phyloP scores from a whole-genome alignment of 2,113 vertebrate species.

The Malurus elegans region DNA sequence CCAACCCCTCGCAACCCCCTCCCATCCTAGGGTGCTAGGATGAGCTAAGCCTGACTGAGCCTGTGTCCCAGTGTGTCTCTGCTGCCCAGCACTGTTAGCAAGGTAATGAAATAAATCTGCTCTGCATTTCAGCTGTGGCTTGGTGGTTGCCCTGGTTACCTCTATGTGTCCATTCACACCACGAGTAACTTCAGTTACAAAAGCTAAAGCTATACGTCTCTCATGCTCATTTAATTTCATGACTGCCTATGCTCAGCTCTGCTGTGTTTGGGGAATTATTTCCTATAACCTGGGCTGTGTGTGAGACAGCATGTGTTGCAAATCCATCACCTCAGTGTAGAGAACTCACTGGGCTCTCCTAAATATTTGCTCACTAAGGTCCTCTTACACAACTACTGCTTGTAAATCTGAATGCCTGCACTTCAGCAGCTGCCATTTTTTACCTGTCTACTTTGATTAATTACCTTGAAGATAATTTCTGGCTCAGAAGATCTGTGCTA shows the following conservation, averaged over 20 bases:
- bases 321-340: not conserved
- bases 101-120: not conserved
- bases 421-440: not conserved
- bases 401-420: not conserved
- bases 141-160: not conserved
- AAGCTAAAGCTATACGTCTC: not conserved
- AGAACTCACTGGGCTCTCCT: not conserved
- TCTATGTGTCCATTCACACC: not conserved
- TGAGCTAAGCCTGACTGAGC: not conserved
- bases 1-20: rapidly evolving
- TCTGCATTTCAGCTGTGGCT: not conserved
- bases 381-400: not conserved
- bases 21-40: rapidly evolving
- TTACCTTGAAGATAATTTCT: not conserved
- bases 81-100: not conserved
- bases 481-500: not conserved
- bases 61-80: not conserved
- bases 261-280: not conserved
- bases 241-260: not conserved
- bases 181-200: not conserved
- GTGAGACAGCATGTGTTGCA: not conserved
- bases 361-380: not conserved
- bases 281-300: not conserved
- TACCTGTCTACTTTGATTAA: not conserved
- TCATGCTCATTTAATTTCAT: not conserved